Evolutionary conservation across 1,140 invertebrate genomes (phyloP).

Genomic region (Zaprionus davidi): DNA sequence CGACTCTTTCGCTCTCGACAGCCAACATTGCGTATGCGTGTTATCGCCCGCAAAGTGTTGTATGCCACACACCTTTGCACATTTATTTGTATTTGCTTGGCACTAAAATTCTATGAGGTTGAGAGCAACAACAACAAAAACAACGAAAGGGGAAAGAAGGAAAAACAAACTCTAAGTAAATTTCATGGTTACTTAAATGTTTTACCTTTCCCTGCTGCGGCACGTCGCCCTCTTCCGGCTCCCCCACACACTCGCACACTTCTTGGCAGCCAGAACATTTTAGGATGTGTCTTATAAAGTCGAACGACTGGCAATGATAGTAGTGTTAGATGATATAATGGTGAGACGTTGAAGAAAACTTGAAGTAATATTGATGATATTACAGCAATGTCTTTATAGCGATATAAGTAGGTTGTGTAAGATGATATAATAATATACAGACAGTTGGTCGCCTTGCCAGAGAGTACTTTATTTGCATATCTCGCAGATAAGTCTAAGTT

Average conservation of each 20-base stretch:
- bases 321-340: background rate
- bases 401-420: background rate
- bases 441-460: too few relatives aligned
- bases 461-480: background rate
- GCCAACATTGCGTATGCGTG: constrained; percentile 60
- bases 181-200: constrained; percentile 68
- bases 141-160: constrained; percentile 3
- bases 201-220: constrained; percentile 35
- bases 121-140: constrained; percentile 20
- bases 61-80: constrained; percentile 47
- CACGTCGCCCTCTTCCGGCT: background rate
- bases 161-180: constrained; percentile 54
- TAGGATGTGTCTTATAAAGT: background rate
- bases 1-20: background rate
- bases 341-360: background rate
- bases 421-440: background rate
- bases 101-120: constrained; percentile 57
- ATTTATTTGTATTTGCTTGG: constrained; percentile 60
- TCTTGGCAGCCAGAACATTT: background rate
- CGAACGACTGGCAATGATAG: background rate
- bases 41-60: constrained; percentile 59
- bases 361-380: background rate
- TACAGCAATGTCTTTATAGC: background rate
- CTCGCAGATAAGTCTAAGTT: too few relatives aligned
- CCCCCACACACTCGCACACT: background rate